These are phyloP conservation scores for Turnix velox DNA, from an alignment of 2,113 vertebrate genomes.

Conservation along the genomic window DNA sequence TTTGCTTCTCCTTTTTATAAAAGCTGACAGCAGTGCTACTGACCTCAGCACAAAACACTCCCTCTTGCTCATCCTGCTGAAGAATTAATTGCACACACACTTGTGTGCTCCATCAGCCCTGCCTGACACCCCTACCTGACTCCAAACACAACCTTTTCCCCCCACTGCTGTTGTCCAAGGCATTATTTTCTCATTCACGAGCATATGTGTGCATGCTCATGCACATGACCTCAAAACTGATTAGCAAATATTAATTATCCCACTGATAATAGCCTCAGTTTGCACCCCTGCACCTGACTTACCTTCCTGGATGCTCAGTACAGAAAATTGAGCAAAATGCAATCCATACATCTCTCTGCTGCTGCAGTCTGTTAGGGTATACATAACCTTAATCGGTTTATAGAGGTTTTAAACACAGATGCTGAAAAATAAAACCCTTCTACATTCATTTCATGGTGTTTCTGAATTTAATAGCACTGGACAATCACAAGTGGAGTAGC, in stretches of 20 bases:
- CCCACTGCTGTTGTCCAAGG: neutral
- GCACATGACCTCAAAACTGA: neutral
- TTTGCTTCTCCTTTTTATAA: neutral
- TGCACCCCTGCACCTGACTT: neutral
- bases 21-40: neutral
- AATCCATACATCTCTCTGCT: neutral
- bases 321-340: too few species aligned
- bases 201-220: accelerated
- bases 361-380: accelerated
- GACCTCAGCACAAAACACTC: neutral
- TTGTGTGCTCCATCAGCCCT: accelerated
- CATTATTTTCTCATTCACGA: neutral
- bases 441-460: neutral
- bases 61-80: neutral
- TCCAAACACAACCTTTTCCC: neutral
- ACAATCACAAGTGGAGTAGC: neutral
- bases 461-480: neutral
- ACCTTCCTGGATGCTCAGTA: neutral
- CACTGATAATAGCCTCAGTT: neutral
- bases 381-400: neutral
- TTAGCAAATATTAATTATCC: neutral
- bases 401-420: neutral
- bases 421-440: neutral
- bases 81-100: neutral
- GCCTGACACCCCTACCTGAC: neutral